A percentile compares a stretch with the other conserved stretches of the same genome.
These are phyloP conservation scores for Athrips mouffetella DNA, from an alignment of 2,888 invertebrate genomes.

Conservation along the genomic window DNA sequence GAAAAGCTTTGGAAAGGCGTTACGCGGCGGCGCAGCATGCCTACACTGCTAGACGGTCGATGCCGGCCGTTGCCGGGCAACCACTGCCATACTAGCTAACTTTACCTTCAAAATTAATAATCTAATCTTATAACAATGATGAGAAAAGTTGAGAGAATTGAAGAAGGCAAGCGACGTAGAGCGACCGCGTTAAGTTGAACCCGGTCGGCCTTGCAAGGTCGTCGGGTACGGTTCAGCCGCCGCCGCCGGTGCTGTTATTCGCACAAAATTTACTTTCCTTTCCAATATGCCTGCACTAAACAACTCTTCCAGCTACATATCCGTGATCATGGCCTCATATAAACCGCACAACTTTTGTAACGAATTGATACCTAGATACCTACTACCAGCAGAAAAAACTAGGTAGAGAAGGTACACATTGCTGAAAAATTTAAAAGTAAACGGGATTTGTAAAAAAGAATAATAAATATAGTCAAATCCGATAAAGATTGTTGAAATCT, in stretches of 20 bases:
- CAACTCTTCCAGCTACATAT: not conserved
- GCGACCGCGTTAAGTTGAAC: slow-evolving; percentile 22
- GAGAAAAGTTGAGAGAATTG: not conserved
- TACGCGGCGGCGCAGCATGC: slow-evolving; percentile 23
- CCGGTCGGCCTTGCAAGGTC: slow-evolving; percentile 51
- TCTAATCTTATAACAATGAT: not conserved
- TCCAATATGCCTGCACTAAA: not conserved
- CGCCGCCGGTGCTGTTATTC: not conserved
- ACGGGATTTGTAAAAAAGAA: too few species aligned
- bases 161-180: slow-evolving; percentile 15
- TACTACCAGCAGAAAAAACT: too few species aligned
- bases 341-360: too few species aligned
- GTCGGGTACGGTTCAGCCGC: slow-evolving; percentile 16
- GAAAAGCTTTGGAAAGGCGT: slow-evolving; percentile 47
- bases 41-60: slow-evolving; percentile 34
- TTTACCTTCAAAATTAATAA: slow-evolving; percentile 3
- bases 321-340: not conserved
- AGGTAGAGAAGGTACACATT: too few species aligned
- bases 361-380: too few species aligned
- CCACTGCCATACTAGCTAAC: slow-evolving; percentile 25
- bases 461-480: too few species aligned
- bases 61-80: slow-evolving; percentile 53
- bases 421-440: too few species aligned
- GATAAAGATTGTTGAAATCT: too few species aligned
- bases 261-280: slow-evolving; percentile 14